Evolutionary conservation across 2,888 invertebrate genomes (phyloP).

Genomic region (Phrixothrix hirtus): DNA sequence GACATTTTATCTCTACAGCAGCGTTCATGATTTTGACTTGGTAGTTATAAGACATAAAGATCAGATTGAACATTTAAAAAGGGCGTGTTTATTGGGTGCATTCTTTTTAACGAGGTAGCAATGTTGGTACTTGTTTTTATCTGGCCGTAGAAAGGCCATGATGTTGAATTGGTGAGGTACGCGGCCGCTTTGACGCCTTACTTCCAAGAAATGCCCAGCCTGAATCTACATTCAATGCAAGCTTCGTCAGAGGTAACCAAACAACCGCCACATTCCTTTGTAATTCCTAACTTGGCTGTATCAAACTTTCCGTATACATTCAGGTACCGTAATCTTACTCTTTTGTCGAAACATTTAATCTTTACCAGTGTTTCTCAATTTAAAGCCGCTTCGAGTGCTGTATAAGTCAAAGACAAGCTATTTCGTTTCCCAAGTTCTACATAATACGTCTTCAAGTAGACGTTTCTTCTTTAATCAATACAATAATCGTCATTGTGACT

Average conservation of each 20-base stretch:
- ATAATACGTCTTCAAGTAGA: too few relatives aligned
- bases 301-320: too few relatives aligned
- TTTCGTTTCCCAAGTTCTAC: too few relatives aligned
- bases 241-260: conserved; percentile 37
- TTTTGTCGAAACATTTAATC: too few relatives aligned
- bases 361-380: too few relatives aligned
- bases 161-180: conserved; percentile 32
- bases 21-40: too few relatives aligned
- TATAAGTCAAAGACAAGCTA: too few relatives aligned
- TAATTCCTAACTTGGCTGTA: conserved; percentile 35
- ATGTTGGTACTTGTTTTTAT: conserved; percentile 20
- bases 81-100: conserved; percentile 8
- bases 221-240: conserved; percentile 48
- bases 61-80: neutral
- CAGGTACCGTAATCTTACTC: too few relatives aligned
- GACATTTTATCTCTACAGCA: conserved; percentile 1
- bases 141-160: conserved; percentile 25
- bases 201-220: conserved; percentile 48
- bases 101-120: conserved; percentile 24
- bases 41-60: neutral
- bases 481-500: too few relatives aligned
- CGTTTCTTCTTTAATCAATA: too few relatives aligned
- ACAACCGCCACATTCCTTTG: conserved; percentile 37
- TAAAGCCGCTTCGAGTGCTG: too few relatives aligned
- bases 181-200: conserved; percentile 50